Base-by-base conservation (phyloP, 2,113 vertebrate genomes). In the Gadus chalcogrammus region DNA sequence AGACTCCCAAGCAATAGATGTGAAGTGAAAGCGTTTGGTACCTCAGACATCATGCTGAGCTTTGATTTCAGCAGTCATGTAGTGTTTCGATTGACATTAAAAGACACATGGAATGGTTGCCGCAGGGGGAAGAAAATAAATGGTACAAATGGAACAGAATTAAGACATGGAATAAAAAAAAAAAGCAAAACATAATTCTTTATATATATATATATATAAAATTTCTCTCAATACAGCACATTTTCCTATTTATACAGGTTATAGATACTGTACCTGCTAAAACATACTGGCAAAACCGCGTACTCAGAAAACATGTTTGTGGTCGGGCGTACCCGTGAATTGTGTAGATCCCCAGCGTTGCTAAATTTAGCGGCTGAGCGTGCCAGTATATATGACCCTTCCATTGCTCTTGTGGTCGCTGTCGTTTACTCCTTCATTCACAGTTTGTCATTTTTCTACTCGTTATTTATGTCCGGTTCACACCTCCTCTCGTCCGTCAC, bases 271-370 rank as follows among this genome's bases (percentile, higher is more conserved):
- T 82, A 77, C 78, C 78, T 42, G 79, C 71, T 75, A 71, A 77
- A 64, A 63, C 48, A 70, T 88, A 82, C 84, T 82, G 78, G 75
- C 75, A 79, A 78, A 68, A 82, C 75, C 64, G 72, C 67, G 74
- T 28, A 72, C 24, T 79, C 52, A 71, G 59, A 82, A 82, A 77
- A 76, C 27, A 60, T 65, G 28, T 72, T 85, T 88, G 88, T 91
- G 90, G 90, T 92, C 88, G 84, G 80, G 80, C 78, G 71, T 87
- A 75, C 78, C 65, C 72, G 70, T 79, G 31, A 67, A 42, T 59
- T 68, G 72, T 11, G 68, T 60, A 52, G 64, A 84, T 64, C 67
- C 68, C 15, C 74, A 53, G 68, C 53, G 72, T 70, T 61, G 16
- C 20, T 64, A 20, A 70, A 71, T 70, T 67, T 68, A 69, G 75